Evolutionary conservation across 2,113 vertebrate genomes (phyloP).

Genomic region (Corythornis vintsioides): DNA sequence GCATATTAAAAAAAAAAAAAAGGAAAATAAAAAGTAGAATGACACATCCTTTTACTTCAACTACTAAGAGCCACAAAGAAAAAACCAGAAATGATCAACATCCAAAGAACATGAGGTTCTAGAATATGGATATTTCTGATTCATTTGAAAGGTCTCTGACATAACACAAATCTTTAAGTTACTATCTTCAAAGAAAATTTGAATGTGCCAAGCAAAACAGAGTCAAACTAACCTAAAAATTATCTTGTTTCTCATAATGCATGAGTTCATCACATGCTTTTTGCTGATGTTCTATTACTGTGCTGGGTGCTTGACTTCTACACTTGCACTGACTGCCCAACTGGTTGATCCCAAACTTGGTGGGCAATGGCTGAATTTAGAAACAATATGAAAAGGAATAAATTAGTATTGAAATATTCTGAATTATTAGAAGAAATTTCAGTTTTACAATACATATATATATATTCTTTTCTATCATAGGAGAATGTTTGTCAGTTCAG

Average conservation of each 20-base stretch:
- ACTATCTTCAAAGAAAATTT: neutral
- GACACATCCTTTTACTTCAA: constrained; percentile 20
- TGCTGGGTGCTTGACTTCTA: neutral
- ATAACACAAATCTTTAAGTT: neutral
- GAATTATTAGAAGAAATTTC: constrained; percentile 17
- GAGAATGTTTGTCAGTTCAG: constrained; percentile 15
- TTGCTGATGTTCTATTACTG: neutral
- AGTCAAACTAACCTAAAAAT: neutral
- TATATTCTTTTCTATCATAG: neutral
- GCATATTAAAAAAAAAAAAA: neutral
- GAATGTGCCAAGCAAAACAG: neutral
- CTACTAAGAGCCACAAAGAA: neutral
- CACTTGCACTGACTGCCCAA: neutral
- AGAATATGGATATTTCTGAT: constrained; percentile 23
- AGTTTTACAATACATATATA: neutral
- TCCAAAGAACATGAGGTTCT: constrained; percentile 21
- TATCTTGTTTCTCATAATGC: neutral
- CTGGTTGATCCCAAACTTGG: neutral
- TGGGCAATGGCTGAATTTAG: accelerated
- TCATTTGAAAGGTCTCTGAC: constrained; percentile 33
- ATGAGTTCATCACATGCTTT: accelerated
- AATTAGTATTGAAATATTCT: neutral
- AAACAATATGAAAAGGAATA: neutral
- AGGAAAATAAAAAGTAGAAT: neutral
- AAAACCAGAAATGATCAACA: constrained; percentile 24